A percentile compares a stretch with the other conserved stretches of the same genome.
Evolutionary conservation across 2,888 invertebrate species (phyloP).

Genomic region (Drosophila quinaria): DNA sequence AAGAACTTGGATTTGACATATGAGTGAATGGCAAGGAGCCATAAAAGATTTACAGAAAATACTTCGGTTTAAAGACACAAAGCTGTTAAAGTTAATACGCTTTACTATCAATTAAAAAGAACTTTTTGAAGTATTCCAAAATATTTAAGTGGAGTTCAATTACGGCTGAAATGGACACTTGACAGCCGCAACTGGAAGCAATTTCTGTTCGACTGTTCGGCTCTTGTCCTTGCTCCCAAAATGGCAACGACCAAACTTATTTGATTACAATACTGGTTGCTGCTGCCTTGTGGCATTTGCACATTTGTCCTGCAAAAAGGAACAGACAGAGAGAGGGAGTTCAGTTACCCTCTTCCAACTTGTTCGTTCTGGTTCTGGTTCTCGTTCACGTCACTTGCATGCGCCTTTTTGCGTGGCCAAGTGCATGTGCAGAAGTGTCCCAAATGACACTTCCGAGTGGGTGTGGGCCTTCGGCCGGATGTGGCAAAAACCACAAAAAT

Average conservation of each 20-base stretch:
- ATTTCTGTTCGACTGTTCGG: neutral
- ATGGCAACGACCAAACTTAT: constrained; percentile 25
- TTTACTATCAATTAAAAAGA: constrained; percentile 44
- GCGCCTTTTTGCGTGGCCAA: constrained; percentile 78
- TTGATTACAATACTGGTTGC: constrained; percentile 26
- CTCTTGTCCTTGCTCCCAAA: constrained; percentile 19
- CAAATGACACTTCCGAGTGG: constrained; percentile 67
- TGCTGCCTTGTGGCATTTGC: constrained; percentile 43
- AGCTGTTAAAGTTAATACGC: constrained; percentile 3
- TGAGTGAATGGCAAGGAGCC: constrained; percentile 54
- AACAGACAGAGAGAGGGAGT: neutral
- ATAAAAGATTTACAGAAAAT: constrained; percentile 20
- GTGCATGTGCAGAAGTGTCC: constrained; percentile 75
- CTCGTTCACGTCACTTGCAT: constrained; percentile 72
- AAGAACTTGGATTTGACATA: constrained; percentile 45
- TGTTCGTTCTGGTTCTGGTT: constrained; percentile 13
- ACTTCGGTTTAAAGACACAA: constrained; percentile 3
- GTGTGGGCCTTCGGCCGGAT: constrained; percentile 17
- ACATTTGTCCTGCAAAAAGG: constrained; percentile 54
- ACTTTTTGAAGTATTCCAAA: constrained; percentile 16
- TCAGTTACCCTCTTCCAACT: neutral
- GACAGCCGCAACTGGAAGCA: constrained; percentile 29
- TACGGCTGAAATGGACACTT: constrained; percentile 52
- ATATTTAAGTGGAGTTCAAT: constrained; percentile 48
- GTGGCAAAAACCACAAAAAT: constrained; percentile 61